phyloP scores from a whole-genome alignment of 1,140 invertebrate species.

The Sycobia sp. region DNA sequence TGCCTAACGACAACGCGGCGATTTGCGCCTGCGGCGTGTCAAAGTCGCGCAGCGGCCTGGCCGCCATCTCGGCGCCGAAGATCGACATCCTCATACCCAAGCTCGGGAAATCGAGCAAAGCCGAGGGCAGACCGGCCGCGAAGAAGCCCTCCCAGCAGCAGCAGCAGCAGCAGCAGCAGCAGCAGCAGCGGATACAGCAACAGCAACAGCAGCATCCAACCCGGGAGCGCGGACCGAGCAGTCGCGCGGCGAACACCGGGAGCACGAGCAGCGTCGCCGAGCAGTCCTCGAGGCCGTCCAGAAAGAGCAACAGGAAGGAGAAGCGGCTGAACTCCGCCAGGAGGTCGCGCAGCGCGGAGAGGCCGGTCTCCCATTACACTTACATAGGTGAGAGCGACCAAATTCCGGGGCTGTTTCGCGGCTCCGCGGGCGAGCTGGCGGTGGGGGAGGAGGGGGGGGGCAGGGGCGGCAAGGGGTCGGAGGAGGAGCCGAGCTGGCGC shows the following conservation, averaged over 20 bases:
- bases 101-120: slow-evolving; percentile 38
- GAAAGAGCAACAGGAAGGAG: slow-evolving; percentile 39
- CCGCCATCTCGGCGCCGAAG: slow-evolving; percentile 42
- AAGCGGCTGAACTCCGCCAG: slow-evolving; percentile 51
- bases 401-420: neutral
- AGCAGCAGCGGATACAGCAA: neutral
- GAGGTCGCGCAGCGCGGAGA: slow-evolving; percentile 55
- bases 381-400: slow-evolving; percentile 50
- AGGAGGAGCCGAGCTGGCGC: too few relatives aligned
- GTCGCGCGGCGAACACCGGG: slow-evolving; percentile 40
- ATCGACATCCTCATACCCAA: slow-evolving; percentile 47
- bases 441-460: too few relatives aligned
- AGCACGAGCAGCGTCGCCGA: slow-evolving; percentile 49
- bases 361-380: slow-evolving; percentile 56
- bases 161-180: neutral
- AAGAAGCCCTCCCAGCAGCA: neutral
- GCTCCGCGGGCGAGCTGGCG: too few relatives aligned
- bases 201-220: too few relatives aligned
- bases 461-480: too few relatives aligned
- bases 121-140: slow-evolving; percentile 16
- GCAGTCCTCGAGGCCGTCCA: slow-evolving; percentile 33
- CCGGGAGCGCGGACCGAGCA: slow-evolving; percentile 20
- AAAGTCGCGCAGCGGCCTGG: slow-evolving; percentile 43
- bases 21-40: slow-evolving; percentile 51
- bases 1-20: slow-evolving; percentile 53